These are phyloP conservation scores for Bilobella aurantiaca DNA, from an alignment of 1,140 invertebrate genomes.

Conservation along the genomic window DNA sequence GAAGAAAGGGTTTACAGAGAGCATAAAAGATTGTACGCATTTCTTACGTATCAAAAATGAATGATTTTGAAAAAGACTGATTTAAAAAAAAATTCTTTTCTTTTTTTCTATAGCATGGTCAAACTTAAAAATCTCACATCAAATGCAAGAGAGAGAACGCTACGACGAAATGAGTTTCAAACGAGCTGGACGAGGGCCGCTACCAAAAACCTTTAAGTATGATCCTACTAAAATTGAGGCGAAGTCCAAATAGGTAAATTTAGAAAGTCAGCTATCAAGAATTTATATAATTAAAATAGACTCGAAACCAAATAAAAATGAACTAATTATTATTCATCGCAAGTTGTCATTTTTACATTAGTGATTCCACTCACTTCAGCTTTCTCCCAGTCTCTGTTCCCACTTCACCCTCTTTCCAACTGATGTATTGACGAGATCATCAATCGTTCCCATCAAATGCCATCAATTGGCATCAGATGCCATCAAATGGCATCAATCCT, in stretches of 20 bases:
- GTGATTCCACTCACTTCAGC: no score
- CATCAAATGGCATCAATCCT: no score
- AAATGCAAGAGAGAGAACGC: slow-evolving; percentile 61
- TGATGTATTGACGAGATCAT: no score
- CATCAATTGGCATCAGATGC: no score
- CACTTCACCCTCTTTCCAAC: no score
- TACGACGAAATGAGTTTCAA: slow-evolving; percentile 68
- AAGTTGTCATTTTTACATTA: no score
- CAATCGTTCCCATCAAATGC: no score
- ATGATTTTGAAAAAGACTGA: not conserved
- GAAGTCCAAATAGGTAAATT: slow-evolving; percentile 9
- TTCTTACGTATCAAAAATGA: not conserved
- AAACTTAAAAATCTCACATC: slow-evolving; percentile 68
- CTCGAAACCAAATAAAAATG: no score
- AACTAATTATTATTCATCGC: no score
- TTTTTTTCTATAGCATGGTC: slow-evolving; percentile 54
- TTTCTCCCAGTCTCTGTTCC: no score
- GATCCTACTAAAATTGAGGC: slow-evolving; percentile 56
- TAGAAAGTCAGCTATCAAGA: no score
- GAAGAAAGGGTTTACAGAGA: slow-evolving; percentile 64
- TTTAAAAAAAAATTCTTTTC: not conserved
- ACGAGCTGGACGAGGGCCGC: slow-evolving; percentile 67
- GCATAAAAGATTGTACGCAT: slow-evolving; percentile 69
- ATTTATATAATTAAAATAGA: no score
- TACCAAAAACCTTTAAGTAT: slow-evolving; percentile 74